Evolutionary conservation across 2,113 vertebrate genomes (phyloP), one percentile per base, ranked within the genome.

Genomic region (Felis chaus): DNA sequence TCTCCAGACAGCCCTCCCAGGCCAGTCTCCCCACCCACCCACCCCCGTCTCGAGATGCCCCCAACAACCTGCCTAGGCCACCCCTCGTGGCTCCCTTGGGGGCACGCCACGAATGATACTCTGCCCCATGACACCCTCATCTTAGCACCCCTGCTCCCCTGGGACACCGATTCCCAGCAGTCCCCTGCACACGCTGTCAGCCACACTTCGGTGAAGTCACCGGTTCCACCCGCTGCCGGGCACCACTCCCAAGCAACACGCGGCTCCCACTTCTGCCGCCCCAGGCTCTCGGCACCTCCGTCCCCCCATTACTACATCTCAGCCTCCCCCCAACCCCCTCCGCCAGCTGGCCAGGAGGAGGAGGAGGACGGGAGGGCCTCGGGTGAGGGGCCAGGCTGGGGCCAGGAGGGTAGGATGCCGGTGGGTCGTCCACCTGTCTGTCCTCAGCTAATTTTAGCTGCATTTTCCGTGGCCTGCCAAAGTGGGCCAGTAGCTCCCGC

Each of bases 391-490:
- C 96, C 92, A 88, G 81, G 96, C 86, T 11, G 33, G 69, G 97
- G 97, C 89, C 96, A 94, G 85, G 91, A 92, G 95, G 97, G 91
- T 90, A 89, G 74, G 95, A 39, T 92, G 74, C 89, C 66, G 87
- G 87, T 83, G 91, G 55, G 87, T 61, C 36, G 74, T 79, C 93
- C 93, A 96, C 93, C 97, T 95, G 92, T 97, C 93, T 96, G 97
- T 98, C 96, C 97, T 87, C 7, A 39, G 96, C 97, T 98, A 98
- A 98, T 97, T 98, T 98, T 98, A 98, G 96, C 96, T 92, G 84
- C 84, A 21, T 98, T 95, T 96, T 87, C 87, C 48, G 87, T 96
- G 97, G 94, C 87, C 94, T 65, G 61, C 41, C 96, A 97, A 97
- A 98, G 69, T 89, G 96, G 97, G 96, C n/a, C 83, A 97, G 93